Conservation (phyloP, 2,888 invertebrate species). For the Polyploca ridens region DNA sequence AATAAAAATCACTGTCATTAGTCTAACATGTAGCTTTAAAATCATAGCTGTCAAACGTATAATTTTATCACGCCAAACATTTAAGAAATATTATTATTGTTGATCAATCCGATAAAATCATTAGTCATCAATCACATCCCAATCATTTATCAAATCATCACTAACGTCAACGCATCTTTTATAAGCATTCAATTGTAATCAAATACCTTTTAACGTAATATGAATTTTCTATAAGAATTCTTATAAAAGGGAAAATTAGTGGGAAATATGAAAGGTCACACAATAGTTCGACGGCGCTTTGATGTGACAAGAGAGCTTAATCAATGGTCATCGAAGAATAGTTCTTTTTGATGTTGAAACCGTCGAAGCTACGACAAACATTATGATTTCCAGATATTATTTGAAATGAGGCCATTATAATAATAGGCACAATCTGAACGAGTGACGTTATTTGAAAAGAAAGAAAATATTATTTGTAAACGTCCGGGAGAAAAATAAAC, state of each 20-base stretch:
- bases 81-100: constrained; percentile 1
- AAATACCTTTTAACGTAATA: constrained; percentile 9
- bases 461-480: neutral
- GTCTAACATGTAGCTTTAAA: neutral
- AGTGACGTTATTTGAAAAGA: constrained; percentile 13
- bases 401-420: constrained; percentile 21
- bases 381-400: constrained; percentile 18
- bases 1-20: neutral
- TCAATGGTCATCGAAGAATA: constrained; percentile 72
- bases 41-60: neutral
- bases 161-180: constrained; percentile 3
- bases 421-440: constrained; percentile 22
- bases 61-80: constrained; percentile 4
- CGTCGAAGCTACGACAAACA: constrained; percentile 9
- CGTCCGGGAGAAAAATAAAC: neutral
- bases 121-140: constrained; percentile 11
- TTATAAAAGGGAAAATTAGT: constrained; percentile 59
- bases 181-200: constrained; percentile 9
- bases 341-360: constrained; percentile 63
- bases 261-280: constrained; percentile 67
- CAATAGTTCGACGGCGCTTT: constrained; percentile 70
- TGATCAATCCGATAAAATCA: constrained; percentile 7
- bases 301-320: constrained; percentile 78
- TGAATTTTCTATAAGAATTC: constrained; percentile 25
- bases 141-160: constrained; percentile 14